Percentiles rank a stretch among this genome's conserved stretches.
phyloP scores from a whole-genome alignment of 1,140 invertebrate genomes.

The Penaeus indicus region DNA sequence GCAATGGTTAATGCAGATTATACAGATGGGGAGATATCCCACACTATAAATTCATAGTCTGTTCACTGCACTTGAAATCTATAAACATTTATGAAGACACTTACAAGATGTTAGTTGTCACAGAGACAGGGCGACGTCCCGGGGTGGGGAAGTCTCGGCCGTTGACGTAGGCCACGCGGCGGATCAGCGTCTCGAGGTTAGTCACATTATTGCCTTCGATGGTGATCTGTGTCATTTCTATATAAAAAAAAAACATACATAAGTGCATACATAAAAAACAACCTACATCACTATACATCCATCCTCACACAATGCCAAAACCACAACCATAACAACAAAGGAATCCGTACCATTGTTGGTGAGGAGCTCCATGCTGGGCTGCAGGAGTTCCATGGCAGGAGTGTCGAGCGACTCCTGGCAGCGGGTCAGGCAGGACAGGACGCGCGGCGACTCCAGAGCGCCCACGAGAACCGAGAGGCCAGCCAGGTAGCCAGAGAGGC shows the following conservation, averaged over 20 bases:
- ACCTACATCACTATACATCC: no score
- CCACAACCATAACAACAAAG: no score
- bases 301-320: no score
- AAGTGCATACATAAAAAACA: no score
- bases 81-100: neutral
- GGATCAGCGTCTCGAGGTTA: slow-evolving; percentile 88
- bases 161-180: slow-evolving; percentile 92
- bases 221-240: slow-evolving; percentile 89
- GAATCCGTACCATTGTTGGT: slow-evolving; percentile 74
- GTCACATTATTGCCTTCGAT: slow-evolving; percentile 91
- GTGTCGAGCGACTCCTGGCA: slow-evolving; percentile 88
- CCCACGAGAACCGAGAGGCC: slow-evolving; percentile 87
- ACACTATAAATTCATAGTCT: neutral
- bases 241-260: slow-evolving; percentile 60
- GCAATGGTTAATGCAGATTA: slow-evolving; percentile 22
- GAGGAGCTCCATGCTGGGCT: slow-evolving; percentile 81
- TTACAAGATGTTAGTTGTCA: slow-evolving; percentile 80
- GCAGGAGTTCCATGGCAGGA: slow-evolving; percentile 81
- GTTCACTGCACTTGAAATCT: neutral
- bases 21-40: neutral
- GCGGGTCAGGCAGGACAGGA: slow-evolving; percentile 86
- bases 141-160: slow-evolving; percentile 91
- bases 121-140: slow-evolving; percentile 87
- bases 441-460: slow-evolving; percentile 83
- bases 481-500: slow-evolving; percentile 89